These are phyloP conservation scores for Andrena camellia DNA, from an alignment of 2,888 invertebrate genomes.

Conservation along the genomic window DNA sequence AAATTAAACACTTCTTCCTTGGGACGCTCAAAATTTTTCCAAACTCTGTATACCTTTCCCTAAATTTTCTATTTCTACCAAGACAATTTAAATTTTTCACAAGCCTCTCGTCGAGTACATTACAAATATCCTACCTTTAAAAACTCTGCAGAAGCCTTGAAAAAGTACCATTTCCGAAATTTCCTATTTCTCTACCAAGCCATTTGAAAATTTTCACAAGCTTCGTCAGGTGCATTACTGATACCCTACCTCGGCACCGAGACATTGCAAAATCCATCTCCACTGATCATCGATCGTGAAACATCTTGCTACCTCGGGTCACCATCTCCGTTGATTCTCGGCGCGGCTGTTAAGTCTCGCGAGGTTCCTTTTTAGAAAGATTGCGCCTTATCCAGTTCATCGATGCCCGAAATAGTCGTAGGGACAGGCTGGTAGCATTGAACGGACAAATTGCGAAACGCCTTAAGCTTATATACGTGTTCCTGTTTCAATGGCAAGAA, in stretches of 20 bases:
- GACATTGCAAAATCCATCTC: neutral
- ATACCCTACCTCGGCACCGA: neutral
- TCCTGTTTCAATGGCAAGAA: constrained; percentile 47
- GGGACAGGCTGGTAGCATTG: constrained; percentile 25
- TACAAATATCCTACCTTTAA: no score
- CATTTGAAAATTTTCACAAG: neutral
- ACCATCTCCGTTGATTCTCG: neutral
- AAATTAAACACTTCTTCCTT: no score
- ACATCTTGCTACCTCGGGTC: neutral
- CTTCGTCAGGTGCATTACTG: neutral
- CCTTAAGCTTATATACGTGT: constrained; percentile 24
- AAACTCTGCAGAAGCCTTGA: no score
- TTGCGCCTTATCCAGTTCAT: constrained; percentile 21
- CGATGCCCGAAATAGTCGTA: constrained; percentile 44
- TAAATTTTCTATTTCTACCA: no score
- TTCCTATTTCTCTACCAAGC: neutral
- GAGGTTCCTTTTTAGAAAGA: neutral
- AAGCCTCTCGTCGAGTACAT: no score
- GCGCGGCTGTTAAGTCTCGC: neutral
- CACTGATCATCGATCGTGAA: neutral
- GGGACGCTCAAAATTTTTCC: no score
- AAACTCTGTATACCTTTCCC: no score
- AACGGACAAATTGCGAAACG: constrained; percentile 56
- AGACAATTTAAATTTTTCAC: no score
- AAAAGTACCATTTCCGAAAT: no score